These are phyloP conservation scores for Atherinosoma microstoma DNA, from an alignment of 2,797 vertebrate genomes.

Conservation along the genomic window DNA sequence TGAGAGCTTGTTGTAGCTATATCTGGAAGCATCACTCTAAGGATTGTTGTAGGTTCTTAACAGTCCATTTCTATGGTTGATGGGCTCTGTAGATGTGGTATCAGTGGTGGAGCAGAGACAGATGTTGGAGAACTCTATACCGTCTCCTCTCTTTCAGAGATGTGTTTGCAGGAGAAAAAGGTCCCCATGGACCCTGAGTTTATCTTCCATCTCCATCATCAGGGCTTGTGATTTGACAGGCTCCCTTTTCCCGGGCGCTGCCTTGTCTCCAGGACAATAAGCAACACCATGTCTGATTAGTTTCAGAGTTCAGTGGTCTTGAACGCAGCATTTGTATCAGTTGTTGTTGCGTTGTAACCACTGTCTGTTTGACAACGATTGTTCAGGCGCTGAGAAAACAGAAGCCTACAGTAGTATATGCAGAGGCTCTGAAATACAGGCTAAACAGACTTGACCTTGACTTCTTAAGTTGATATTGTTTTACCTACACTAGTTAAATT, in stretches of 20 bases:
- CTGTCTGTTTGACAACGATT: conserved; percentile 84
- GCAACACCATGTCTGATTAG: conserved; percentile 88
- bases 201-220: conserved; percentile 89
- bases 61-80: conserved; percentile 82
- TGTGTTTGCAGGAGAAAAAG: conserved; percentile 76
- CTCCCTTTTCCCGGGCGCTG: conserved; percentile 78
- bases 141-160: conserved; percentile 69
- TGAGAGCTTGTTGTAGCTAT: conserved; percentile 65
- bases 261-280: conserved; percentile 87
- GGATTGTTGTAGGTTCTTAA: conserved; percentile 67
- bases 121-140: conserved; percentile 85
- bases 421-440: conserved; percentile 47
- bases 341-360: conserved; percentile 81
- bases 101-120: conserved; percentile 73
- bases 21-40: conserved; percentile 63
- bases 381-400: conserved; percentile 78
- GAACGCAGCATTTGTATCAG: conserved; percentile 83
- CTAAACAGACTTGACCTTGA: conserved; percentile 48
- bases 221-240: conserved; percentile 85
- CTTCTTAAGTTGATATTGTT: not conserved
- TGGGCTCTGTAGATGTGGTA: conserved; percentile 69
- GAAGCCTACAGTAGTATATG: conserved; percentile 57
- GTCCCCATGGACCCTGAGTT: conserved; percentile 83
- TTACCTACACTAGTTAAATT: not conserved
- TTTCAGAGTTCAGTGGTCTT: conserved; percentile 89